phyloP scores from a whole-genome alignment of 2,797 vertebrate species.

The Poeciliopsis presidionis region DNA sequence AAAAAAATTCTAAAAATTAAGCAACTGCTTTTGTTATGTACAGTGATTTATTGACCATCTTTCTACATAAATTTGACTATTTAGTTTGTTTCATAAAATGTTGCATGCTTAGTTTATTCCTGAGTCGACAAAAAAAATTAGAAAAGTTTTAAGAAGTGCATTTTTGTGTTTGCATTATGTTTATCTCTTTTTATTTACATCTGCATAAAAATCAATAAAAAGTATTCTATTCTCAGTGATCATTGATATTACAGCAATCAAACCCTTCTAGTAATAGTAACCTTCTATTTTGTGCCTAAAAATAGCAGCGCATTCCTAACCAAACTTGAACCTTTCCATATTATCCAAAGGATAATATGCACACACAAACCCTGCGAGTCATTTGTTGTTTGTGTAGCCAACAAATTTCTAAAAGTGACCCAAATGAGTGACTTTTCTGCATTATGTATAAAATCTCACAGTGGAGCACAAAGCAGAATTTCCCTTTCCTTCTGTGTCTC shows the following conservation, averaged over 20 bases:
- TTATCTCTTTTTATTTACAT: not conserved
- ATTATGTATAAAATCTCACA: not conserved
- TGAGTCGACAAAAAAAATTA: no score
- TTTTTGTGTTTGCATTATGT: not conserved
- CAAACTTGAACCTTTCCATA: not conserved
- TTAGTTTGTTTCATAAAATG: not conserved
- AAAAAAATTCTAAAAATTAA: not conserved
- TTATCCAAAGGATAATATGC: not conserved
- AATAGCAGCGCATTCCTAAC: not conserved
- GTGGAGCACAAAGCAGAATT: constrained; percentile 8
- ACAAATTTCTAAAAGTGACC: not conserved
- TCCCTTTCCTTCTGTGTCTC: not conserved
- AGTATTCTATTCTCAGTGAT: not conserved
- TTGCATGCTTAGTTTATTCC: not conserved
- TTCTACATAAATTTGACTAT: not conserved
- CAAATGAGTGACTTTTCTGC: not conserved
- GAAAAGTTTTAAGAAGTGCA: not conserved
- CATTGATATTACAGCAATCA: not conserved
- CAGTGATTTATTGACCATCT: not conserved
- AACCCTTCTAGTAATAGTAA: not conserved
- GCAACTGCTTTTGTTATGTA: not conserved
- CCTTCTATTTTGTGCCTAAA: not conserved
- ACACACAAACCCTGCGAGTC: not conserved
- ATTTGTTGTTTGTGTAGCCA: not conserved
- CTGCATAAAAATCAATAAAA: not conserved